Evolutionary conservation across 1,140 invertebrate genomes (phyloP), one percentile per base, ranked within the genome.

Genomic region (Drosophila insularis): DNA sequence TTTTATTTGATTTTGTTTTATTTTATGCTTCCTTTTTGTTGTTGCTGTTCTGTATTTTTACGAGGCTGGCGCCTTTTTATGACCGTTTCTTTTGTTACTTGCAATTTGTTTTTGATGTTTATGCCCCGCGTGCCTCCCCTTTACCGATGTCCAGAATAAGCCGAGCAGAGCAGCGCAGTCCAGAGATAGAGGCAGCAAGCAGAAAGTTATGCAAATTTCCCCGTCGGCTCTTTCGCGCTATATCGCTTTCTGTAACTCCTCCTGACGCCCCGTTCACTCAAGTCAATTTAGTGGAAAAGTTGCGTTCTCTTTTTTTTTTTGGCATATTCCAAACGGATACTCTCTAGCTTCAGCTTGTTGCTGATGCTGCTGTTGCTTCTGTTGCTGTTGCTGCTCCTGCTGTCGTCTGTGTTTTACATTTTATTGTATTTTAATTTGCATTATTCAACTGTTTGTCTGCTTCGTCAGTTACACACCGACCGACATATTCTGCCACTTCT

Each of bases 281-380:
- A 89, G 89, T 89, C 84, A 89, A 89, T 89, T 89, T 80, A 89
- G 77, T 89, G 80, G 85, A 89, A 89, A 89, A 89, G 73, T 89
- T 89, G 80, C 68, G 73, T 50, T 32, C 58, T 35, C 10, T 35
- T 8, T 35, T 73, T 58, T 68, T 81, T 71, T 72, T 78, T 71
- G 67, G 75, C 81, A 76, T 76, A 53, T 64, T 56, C 4, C n/a
- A n/a, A 62, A 61, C 58, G 46, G 54, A 14, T 74, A 21, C 55
- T 58, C n/a, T 62, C 5, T 65, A 17, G 65, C 40, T 43, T 31
- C 46, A 59, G 55, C 58, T 70, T 43, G 50, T 17, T 65, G 71
- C 21, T 56, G 39, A 32, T 62, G 43, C 21, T 58, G 37, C 13
- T 35, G 21, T 13, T 53, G 63, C 46, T 55, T 23, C 59, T 46